Evolutionary conservation across 1,140 invertebrate genomes (phyloP), one percentile per base, ranked within the genome.

Genomic region (Cydia pomonella): DNA sequence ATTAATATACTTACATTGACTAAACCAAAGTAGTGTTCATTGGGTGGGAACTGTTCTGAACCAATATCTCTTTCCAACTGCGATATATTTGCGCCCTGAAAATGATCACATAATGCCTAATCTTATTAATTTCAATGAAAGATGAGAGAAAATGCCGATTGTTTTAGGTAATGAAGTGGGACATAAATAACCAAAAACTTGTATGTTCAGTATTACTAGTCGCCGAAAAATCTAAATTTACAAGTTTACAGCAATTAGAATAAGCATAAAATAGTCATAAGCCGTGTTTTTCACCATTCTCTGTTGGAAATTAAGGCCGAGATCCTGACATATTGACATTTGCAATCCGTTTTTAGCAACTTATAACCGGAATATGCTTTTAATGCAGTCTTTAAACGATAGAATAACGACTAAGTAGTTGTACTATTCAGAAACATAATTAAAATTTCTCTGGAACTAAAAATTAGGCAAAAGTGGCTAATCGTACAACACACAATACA

Each of bases 21-120:
- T 94, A 99, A 95, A 89, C 98, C 98, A 95, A 99, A 99, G 93
- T 99, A 99, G 93, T 99, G 98, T 94, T 99, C 98, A 94, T 99
- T 99, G 73, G 97, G 96, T 87, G 98, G 98, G 94, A 99, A 98
- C 91, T 98, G 97, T 94, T 99, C 98, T 82, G 97, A 96, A 87
- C 98, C 98, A 88, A 99, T 99, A 95, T 99, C 98, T 95, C 97
- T 97, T 95, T 99, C 98, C 92, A 99, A 93, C 93, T 99, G 98
- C 84, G 98, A 99, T 93, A 98, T 97, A 95, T 99, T 99, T 93
- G 98, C 97, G 95, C 98, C 98, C 98, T 97, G 87, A 79, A 95
- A 95, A 79, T 74, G 73, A 75, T 66, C 18, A 76, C 25, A 2
- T 10, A 66, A 44, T 10, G 69, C 41, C 10, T 47, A 75, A 73